phyloP scores from a whole-genome alignment of 2,888 invertebrate species.

The Epinotia nisella region DNA sequence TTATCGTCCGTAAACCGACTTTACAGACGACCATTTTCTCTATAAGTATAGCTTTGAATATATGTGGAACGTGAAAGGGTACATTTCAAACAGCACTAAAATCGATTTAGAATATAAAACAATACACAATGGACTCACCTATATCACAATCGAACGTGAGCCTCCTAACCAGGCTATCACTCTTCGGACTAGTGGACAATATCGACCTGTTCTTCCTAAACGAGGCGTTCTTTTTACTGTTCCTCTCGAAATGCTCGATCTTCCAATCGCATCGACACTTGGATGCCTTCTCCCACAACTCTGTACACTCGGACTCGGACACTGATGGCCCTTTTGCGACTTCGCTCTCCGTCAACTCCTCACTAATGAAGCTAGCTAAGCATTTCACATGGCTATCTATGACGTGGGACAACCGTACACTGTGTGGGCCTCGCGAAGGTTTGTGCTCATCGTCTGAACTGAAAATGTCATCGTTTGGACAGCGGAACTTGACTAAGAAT shows the following conservation, averaged over 20 bases:
- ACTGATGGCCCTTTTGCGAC: conserved; percentile 75
- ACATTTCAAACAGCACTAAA: no score
- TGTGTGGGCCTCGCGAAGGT: conserved; percentile 66
- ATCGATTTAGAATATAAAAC: not conserved
- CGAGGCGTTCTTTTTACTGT: conserved; percentile 79
- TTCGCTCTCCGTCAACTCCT: conserved; percentile 71
- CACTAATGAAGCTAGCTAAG: conserved; percentile 74
- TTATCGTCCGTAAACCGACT: no score
- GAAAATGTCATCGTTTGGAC: conserved; percentile 82
- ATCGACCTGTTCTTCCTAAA: conserved; percentile 82
- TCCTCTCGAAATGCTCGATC: conserved; percentile 78
- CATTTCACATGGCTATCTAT: conserved; percentile 75
- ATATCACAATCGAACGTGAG: conserved; percentile 80
- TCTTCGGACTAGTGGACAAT: conserved; percentile 76
- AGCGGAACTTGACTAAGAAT: conserved; percentile 70
- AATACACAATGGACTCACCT: conserved; percentile 61
- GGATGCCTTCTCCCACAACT: conserved; percentile 83
- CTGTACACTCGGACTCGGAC: conserved; percentile 84
- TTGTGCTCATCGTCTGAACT: conserved; percentile 85
- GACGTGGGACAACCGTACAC: conserved; percentile 64
- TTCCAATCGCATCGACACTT: conserved; percentile 88
- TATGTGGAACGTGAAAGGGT: no score
- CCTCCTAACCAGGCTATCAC: conserved; percentile 70
- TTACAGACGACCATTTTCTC: no score
- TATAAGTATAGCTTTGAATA: no score